Percentiles rank a stretch among this genome's conserved stretches.
Conservation (phyloP, 2,888 invertebrate species). For the Sinodicranocentrus sp. region DNA sequence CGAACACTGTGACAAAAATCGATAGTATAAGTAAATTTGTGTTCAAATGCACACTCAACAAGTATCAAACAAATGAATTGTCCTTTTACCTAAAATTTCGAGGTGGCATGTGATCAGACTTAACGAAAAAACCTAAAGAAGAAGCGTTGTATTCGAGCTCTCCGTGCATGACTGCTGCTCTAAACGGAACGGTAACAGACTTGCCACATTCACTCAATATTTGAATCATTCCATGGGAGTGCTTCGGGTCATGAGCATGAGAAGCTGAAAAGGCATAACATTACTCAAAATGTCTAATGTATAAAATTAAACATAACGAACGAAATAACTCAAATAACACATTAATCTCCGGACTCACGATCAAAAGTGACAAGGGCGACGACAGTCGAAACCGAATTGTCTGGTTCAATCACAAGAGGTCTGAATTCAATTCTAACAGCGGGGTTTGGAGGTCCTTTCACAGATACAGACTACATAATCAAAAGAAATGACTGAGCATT, state of each 20-base stretch:
- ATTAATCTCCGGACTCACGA: too few relatives aligned
- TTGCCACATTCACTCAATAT: slow-evolving; percentile 75
- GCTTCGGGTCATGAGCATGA: slow-evolving; percentile 64
- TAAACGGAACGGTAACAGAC: slow-evolving; percentile 82
- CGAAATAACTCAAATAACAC: too few relatives aligned
- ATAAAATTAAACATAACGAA: too few relatives aligned
- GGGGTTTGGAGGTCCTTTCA: slow-evolving; percentile 73
- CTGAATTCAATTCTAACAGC: slow-evolving; percentile 85
- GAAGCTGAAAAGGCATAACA: slow-evolving; percentile 60
- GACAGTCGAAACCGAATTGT: slow-evolving; percentile 82
- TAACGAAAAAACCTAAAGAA: slow-evolving; percentile 75
- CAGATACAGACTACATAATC: slow-evolving; percentile 77
- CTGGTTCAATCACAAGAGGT: slow-evolving; percentile 84
- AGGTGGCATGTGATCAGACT: slow-evolving; percentile 72
- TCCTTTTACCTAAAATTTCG: slow-evolving; percentile 76
- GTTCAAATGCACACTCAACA: too few relatives aligned
- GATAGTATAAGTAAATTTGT: neutral
- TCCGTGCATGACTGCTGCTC: slow-evolving; percentile 82
- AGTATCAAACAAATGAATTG: neutral
- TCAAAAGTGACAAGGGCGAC: slow-evolving; percentile 86
- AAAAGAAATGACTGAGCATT: neutral
- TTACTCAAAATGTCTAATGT: too few relatives aligned
- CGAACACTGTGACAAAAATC: slow-evolving; percentile 70
- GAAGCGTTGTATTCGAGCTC: slow-evolving; percentile 82
- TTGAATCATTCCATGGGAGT: slow-evolving; percentile 75